Percentiles rank a stretch among this genome's conserved stretches.
phyloP scores from a whole-genome alignment of 2,113 vertebrate species.

The Natator depressus region DNA sequence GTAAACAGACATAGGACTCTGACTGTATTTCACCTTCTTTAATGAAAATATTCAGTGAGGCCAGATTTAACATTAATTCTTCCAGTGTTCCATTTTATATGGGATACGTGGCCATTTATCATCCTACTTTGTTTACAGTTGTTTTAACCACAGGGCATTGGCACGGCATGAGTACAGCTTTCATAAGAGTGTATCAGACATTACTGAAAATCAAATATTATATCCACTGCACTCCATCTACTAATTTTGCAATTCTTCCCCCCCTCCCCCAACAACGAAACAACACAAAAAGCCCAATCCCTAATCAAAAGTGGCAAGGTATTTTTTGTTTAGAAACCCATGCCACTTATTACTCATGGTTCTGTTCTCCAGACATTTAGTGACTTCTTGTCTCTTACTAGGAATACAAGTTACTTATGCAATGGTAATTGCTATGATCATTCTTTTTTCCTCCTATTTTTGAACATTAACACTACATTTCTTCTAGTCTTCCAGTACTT shows the following conservation, averaged over 20 bases:
- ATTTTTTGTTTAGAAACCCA: neutral
- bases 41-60: neutral
- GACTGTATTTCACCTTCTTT: neutral
- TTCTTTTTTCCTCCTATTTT: neutral
- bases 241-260: neutral
- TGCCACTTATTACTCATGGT: neutral
- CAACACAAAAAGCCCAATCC: neutral
- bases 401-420: neutral
- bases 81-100: neutral
- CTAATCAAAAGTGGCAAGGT: neutral
- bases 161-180: neutral
- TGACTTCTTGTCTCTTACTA: neutral
- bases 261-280: neutral
- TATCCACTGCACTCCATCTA: neutral
- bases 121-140: neutral
- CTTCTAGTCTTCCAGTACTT: neutral
- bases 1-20: neutral
- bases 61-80: neutral
- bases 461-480: neutral
- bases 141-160: neutral
- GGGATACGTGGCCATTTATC: neutral
- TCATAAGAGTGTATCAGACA: neutral
- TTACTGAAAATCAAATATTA: neutral
- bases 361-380: neutral
- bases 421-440: neutral